Conservation (phyloP, 2,113 vertebrate genomes). For the Indicator indicator region DNA sequence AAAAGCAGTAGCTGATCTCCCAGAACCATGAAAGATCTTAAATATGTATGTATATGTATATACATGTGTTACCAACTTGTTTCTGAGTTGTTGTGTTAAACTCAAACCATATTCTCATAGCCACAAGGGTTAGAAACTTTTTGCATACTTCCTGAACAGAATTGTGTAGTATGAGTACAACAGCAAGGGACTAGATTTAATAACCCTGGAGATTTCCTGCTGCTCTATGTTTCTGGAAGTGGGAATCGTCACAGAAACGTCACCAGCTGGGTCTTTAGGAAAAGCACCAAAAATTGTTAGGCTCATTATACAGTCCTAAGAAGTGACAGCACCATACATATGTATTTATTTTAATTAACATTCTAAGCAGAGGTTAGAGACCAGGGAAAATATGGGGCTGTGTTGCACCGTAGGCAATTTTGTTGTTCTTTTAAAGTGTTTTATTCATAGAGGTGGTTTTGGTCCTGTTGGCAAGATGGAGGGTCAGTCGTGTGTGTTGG, state of each 20-base stretch:
- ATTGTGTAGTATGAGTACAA: rapidly evolving
- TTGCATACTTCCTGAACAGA: neutral
- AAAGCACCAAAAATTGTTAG: neutral
- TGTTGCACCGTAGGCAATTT: neutral
- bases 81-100: neutral
- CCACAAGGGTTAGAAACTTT: slow-evolving; percentile 20
- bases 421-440: neutral
- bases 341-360: neutral
- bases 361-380: neutral
- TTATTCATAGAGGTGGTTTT: neutral
- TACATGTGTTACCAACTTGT: neutral
- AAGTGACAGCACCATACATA: neutral
- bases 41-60: neutral
- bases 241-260: neutral
- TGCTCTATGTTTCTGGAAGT: neutral
- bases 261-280: neutral
- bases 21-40: neutral
- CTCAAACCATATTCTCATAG: neutral
- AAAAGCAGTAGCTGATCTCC: neutral
- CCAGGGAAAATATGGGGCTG: neutral
- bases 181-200: neutral
- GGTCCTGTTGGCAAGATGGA: neutral
- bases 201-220: neutral
- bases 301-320: neutral
- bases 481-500: neutral